phyloP scores from a whole-genome alignment of 2,797 vertebrate species.

The Falco rusticolus region DNA sequence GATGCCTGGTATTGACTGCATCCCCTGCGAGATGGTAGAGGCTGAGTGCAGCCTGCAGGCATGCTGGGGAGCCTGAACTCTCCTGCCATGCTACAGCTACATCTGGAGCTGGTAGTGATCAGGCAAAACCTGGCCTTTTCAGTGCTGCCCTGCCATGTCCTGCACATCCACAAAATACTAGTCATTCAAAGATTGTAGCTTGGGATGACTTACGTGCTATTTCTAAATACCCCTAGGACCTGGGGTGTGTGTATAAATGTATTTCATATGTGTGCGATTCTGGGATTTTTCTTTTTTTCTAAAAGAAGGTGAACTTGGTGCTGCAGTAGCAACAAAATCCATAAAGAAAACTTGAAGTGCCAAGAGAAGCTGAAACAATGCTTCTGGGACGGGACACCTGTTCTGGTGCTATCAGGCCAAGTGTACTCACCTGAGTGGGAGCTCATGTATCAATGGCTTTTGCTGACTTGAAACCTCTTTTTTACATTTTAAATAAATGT shows the following conservation, averaged over 20 bases:
- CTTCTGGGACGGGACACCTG: slow-evolving; percentile 15
- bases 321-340: slow-evolving; percentile 52
- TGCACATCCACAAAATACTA: background rate
- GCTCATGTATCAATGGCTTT: background rate
- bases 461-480: background rate
- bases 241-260: background rate
- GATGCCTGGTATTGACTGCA: background rate
- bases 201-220: background rate
- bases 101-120: background rate
- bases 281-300: background rate
- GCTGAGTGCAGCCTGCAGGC: background rate
- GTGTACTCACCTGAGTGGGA: background rate
- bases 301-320: slow-evolving; percentile 39
- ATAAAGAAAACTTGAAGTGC: slow-evolving; percentile 51
- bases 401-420: background rate
- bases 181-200: background rate
- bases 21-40: background rate
- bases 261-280: background rate
- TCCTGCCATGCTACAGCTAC: background rate
- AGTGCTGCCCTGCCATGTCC: background rate
- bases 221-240: background rate
- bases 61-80: background rate
- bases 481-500: slow-evolving; percentile 37
- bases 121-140: background rate
- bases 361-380: slow-evolving; percentile 47